These are phyloP conservation scores for Dryomyza anilis DNA, from an alignment of 2,888 invertebrate genomes.

Conservation along the genomic window DNA sequence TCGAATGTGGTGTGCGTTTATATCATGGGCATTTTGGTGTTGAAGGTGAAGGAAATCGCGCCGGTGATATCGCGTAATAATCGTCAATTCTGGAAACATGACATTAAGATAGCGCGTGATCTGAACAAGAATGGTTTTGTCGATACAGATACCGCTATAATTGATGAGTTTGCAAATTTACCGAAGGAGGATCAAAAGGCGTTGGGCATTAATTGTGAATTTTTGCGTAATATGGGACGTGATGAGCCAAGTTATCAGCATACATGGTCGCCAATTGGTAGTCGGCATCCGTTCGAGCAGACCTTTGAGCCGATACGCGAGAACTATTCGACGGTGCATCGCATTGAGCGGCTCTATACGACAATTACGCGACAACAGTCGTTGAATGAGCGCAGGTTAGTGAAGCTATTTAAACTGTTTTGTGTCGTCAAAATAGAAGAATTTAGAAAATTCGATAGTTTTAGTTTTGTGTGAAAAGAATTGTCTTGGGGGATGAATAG, in stretches of 20 bases:
- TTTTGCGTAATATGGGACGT: slow-evolving; percentile 42
- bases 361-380: slow-evolving; percentile 37
- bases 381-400: slow-evolving; percentile 34
- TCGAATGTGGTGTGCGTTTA: slow-evolving; percentile 78
- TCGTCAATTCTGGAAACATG: slow-evolving; percentile 68
- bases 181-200: slow-evolving; percentile 46
- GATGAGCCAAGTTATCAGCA: slow-evolving; percentile 49
- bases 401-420: too few species aligned
- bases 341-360: slow-evolving; percentile 48
- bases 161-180: slow-evolving; percentile 53
- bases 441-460: neutral
- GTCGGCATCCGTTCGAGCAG: slow-evolving; percentile 40
- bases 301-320: slow-evolving; percentile 29
- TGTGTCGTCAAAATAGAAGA: too few species aligned
- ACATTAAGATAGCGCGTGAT: slow-evolving; percentile 67
- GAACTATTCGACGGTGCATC: slow-evolving; percentile 47
- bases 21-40: slow-evolving; percentile 70
- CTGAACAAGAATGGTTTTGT: slow-evolving; percentile 63
- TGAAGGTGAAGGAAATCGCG: slow-evolving; percentile 72
- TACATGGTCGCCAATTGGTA: slow-evolving; percentile 55
- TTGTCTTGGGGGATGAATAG: too few species aligned
- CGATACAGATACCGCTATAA: slow-evolving; percentile 52
- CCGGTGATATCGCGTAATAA: slow-evolving; percentile 63
- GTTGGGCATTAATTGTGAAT: slow-evolving; percentile 42
- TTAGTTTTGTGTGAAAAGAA: too few species aligned